phyloP scores from a whole-genome alignment of 92 coral and sea anemone genomes.

The Phenganax subtilis region DNA sequence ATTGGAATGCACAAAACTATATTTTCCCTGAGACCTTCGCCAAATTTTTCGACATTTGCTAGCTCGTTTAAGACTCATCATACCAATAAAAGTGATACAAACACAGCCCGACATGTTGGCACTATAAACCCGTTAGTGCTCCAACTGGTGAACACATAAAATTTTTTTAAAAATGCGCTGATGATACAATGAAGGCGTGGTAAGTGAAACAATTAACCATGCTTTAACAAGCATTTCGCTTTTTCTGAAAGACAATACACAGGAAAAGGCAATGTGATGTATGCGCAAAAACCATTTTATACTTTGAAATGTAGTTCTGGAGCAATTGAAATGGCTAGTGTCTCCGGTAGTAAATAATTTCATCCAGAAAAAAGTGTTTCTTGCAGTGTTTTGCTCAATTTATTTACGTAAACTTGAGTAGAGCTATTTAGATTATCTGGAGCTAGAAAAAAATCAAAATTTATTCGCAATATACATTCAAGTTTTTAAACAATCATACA shows the following conservation, averaged over 20 bases:
- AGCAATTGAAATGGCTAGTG: neutral
- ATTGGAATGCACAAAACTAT: conserved; percentile 8
- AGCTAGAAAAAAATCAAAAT: neutral
- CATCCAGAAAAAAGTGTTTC: too few species aligned
- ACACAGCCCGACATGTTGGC: neutral
- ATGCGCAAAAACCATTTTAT: neutral
- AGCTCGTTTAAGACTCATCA: neutral
- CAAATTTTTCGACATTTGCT: neutral
- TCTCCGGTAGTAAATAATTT: too few species aligned
- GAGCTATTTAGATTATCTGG: too few species aligned
- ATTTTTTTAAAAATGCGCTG: too few species aligned
- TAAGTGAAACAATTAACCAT: neutral
- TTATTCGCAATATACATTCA: neutral
- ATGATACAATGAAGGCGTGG: neutral
- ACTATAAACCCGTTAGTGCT: too few species aligned
- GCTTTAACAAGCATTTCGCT: neutral
- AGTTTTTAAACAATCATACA: too few species aligned
- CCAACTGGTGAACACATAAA: too few species aligned
- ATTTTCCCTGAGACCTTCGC: conserved; percentile 8
- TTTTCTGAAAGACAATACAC: neutral
- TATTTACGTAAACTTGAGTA: too few species aligned
- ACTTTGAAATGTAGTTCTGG: neutral
- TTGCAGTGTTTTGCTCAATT: too few species aligned
- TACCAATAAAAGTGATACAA: neutral
- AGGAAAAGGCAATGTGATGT: conserved; percentile 1